Percentiles rank a stretch among this genome's conserved stretches.
Evolutionary conservation across 2,888 invertebrate genomes (phyloP).

Genomic region (Cheilosia vernalis): DNA sequence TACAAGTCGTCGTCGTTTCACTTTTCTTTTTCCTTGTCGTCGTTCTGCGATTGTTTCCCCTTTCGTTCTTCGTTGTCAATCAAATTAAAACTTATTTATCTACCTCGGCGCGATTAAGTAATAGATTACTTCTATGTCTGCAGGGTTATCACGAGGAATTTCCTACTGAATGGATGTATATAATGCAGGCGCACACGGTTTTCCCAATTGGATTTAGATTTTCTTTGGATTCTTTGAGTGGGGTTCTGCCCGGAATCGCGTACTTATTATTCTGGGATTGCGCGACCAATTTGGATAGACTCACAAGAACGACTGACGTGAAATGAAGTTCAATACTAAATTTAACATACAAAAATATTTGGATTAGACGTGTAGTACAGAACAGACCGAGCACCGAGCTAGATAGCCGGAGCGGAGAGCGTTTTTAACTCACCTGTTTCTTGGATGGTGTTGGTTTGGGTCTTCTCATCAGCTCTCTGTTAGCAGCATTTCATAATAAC

Average conservation of each 20-base stretch:
- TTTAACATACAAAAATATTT: slow-evolving; percentile 66
- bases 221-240: slow-evolving; percentile 4
- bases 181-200: slow-evolving; percentile 13
- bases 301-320: slow-evolving; percentile 63
- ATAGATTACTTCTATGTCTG: slow-evolving; percentile 40
- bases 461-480: slow-evolving; percentile 5
- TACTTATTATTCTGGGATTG: background rate
- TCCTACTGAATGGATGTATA: slow-evolving; percentile 8
- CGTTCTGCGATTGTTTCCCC: slow-evolving; percentile 6
- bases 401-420: slow-evolving; percentile 24
- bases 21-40: slow-evolving; percentile 50
- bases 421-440: slow-evolving; percentile 64
- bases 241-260: slow-evolving; percentile 6
- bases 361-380: slow-evolving; percentile 19
- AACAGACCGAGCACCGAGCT: slow-evolving; percentile 37
- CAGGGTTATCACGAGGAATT: slow-evolving; percentile 51
- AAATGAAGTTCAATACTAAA: slow-evolving; percentile 71
- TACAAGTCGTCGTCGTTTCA: slow-evolving; percentile 67
- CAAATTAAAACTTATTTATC: slow-evolving; percentile 56
- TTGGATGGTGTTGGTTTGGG: slow-evolving; percentile 15
- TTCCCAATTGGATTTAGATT: slow-evolving; percentile 14
- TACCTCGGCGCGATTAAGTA: slow-evolving; percentile 69
- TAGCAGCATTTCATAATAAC: slow-evolving; percentile 55
- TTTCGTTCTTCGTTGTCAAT: slow-evolving; percentile 22
- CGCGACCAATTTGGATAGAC: slow-evolving; percentile 50